Evolutionary conservation across 2,113 vertebrate species (phyloP), one percentile per base, ranked within the genome.

Genomic region (Acrocephalus arundinaceus): DNA sequence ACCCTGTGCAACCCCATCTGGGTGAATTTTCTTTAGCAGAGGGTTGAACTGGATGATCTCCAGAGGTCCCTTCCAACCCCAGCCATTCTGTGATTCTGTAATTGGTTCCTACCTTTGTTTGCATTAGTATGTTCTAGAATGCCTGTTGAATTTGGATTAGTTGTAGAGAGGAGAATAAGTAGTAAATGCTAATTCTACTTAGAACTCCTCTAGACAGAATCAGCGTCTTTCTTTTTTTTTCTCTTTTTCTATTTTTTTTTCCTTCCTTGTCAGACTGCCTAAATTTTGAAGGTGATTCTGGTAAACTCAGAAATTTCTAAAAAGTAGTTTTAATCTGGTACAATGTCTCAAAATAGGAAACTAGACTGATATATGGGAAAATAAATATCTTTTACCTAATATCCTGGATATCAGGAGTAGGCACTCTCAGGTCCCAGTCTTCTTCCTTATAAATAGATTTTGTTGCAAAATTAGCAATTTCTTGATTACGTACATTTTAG

Each of bases 221-320:
- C 6, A 5, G 15, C 7, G 8, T 19, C 7, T 48, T 39, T 41
- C 17, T 2, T 5, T 30, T 30, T 67, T 39, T 15, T 20, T 0
- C 8, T 31, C 8, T 66, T 46, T n/a, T 58, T 18, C 3, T n/a
- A 24, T 48, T 18, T 15, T 55, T 7, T 45, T 43, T 10, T 1
- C 1, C 4, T 49, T 85, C 19, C 14, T 62, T 90, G 13, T 1
- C 18, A 75, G 13, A 2, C 5, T 66, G 16, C 5, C 7, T 70
- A 48, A 52, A 73, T 30, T 87, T 85, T 90, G 28, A 21, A 66
- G 4, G 11, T 48, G 24, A 74, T 58, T 49, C 37, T 62, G 21
- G 24, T 58, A 19, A 78, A 41, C 8, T 49, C 13, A 45, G 2
- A 57, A 35, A 52, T 62, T 55, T 57, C 16, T 43, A 25, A 65